Base-by-base conservation (phyloP, 2,888 invertebrate genomes). In the Acleris laterana region DNA sequence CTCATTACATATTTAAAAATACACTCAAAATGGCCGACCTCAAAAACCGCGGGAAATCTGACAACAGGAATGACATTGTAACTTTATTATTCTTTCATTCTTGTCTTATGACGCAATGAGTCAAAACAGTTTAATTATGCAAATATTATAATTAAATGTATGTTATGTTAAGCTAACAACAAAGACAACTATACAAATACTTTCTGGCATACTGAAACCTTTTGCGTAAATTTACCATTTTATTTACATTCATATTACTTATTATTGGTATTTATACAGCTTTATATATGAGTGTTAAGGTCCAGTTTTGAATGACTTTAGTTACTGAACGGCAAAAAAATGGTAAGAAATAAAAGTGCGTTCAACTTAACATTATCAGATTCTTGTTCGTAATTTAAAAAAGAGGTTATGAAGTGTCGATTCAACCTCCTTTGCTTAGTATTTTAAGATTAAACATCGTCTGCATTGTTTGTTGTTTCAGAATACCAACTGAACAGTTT, bases 161-260 rank as follows among this genome's bases (percentile, higher is more conserved):
- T n/a, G n/a, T 53, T 59, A 64, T 59, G 64, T 44, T 49, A 59
- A 52, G 53, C 53, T 58, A 64, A 64, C 59, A 53, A 17, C 20
- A 32, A 25, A 22, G 53, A 53, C 64, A 64, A 16, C 58, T 64
- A 58, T 25, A 42, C 25, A 59, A 64, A 64, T 48, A 59, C 32
- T 51, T 50, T 51, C 48, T 25, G 22, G 16, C 7, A 42, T 16
- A 42, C 32, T 17, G 52, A 42, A 59, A 59, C 38, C 48, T 62
- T 22, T 22, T 17, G 22, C 22, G n/a, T 25, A 48, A 25, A 25
- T 46, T 9, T 16, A 62, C 46, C 20, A n/a, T 11, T 11, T 16
- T 16, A 32, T 7, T 42, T 38, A 13, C 48, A 3, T 20, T 22
- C 38, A 1, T 2, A 16, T 51, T 46, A 38, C n/a, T 7, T 19